A percentile compares a stretch with the other conserved stretches of the same genome.
Evolutionary conservation across 2,797 vertebrate genomes (phyloP).

Genomic region (Onychomys torridus): DNA sequence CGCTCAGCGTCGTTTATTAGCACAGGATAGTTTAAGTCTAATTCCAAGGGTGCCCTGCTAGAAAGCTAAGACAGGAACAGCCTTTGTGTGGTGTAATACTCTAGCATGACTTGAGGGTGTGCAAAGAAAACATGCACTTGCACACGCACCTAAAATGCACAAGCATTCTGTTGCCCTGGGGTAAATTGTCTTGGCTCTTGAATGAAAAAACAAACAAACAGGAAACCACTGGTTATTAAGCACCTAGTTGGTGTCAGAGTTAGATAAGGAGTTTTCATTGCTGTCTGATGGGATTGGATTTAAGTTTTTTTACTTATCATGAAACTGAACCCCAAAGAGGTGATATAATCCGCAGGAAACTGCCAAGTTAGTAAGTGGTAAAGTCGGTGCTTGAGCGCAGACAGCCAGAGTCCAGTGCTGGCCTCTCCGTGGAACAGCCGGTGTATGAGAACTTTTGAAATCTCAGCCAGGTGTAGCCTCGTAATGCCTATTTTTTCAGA

Average conservation of each 20-base stretch:
- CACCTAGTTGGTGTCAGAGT: neutral
- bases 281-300: neutral
- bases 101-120: neutral
- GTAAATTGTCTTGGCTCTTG: neutral
- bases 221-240: constrained; percentile 14
- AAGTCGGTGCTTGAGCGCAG: constrained; percentile 36
- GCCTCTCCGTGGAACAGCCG: neutral
- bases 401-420: neutral
- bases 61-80: neutral
- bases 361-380: neutral
- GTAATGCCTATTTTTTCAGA: neutral
- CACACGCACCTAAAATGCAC: too few relatives aligned
- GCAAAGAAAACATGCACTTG: neutral
- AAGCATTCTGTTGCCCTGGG: neutral
- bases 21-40: neutral
- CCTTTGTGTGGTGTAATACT: neutral
- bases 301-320: neutral
- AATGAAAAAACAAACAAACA: neutral
- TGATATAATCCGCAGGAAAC: constrained; percentile 7
- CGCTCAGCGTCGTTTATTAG: neutral
- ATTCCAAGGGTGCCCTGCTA: neutral
- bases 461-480: neutral
- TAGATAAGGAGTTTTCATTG: neutral
- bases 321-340: neutral
- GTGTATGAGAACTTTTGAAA: neutral